Conservation (phyloP, 2,888 invertebrate species). For the Epinotia ramella region DNA sequence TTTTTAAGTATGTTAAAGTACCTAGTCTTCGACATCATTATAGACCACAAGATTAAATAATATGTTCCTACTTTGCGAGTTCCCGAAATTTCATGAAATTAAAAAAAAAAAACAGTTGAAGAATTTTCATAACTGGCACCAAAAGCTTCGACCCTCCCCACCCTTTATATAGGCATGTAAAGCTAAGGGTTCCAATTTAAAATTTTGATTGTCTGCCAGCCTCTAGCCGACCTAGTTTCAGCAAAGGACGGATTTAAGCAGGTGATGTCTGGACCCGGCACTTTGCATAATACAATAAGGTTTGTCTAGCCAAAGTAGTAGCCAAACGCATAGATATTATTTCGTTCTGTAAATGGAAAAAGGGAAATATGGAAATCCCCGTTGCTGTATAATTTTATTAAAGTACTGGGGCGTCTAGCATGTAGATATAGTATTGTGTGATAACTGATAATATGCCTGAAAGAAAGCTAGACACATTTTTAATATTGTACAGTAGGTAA, state of each 20-base stretch:
- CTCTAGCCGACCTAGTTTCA: conserved; percentile 78
- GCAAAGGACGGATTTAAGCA: conserved; percentile 76
- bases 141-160: background rate
- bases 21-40: no score
- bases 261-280: conserved; percentile 69
- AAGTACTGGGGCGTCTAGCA: no score
- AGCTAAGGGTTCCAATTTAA: conserved; percentile 74
- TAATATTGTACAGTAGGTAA: no score
- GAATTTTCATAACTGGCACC: background rate
- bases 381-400: background rate
- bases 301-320: conserved; percentile 70
- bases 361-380: background rate
- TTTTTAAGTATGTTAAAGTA: no score
- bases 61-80: no score
- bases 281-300: conserved; percentile 75
- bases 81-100: background rate
- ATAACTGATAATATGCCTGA: no score
- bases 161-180: conserved; percentile 52
- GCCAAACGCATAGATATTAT: conserved; percentile 26
- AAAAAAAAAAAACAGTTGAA: no score
- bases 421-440: no score
- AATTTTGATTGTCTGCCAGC: conserved; percentile 82
- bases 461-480: no score
- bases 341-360: background rate
- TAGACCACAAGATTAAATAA: no score